Base-by-base conservation (phyloP, 1,140 invertebrate species). In the Teleogryllus occipitalis region DNA sequence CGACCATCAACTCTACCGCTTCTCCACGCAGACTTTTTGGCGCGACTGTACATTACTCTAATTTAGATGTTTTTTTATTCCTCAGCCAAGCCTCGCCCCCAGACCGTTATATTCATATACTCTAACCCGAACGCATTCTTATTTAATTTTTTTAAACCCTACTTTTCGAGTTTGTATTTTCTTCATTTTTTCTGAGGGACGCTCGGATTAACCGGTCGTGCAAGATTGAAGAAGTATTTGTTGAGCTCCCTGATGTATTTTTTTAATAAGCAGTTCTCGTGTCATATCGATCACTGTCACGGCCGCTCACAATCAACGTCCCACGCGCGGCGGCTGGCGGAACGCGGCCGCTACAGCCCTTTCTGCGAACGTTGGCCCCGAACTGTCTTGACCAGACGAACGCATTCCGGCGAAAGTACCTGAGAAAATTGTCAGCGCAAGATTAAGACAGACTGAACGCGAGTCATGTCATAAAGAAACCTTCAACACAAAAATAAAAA, bases 211-310 rank as follows among this genome's bases (percentile, higher is more conserved):
- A 65, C 54, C 54, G 54, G 54, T 65, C 54, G 54, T 65, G 54
- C 54, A 65, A 65, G 54, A 65, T 65, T 65, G 54, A 65, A 65
- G 54, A 65, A 65, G 54, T 65, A 65, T 65, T 65, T 65, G 54
- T 65, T 65, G 54, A 65, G 54, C 54, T 65, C 54, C 54, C 54
- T 65, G 54, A 65, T 65, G 54, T 65, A 65, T 65, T 65, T 65
- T 65, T 65, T 65, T 65, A 65, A 65, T 65, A 65, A 65, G 54
- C 54, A 65, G 54, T 65, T 10, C 18, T 65, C 54, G 54, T 65
- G 54, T 65, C 54, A 65, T 65, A 65, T 65, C 54, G 54, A 65
- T 65, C 54, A 65, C 54, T 65, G 54, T 65, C 54, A 65, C 54
- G 54, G 54, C 54, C 54, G 7, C 54, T 65, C 54, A 65, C 54